Base-by-base conservation (phyloP, 2,113 vertebrate genomes). In the Otus sunia region DNA sequence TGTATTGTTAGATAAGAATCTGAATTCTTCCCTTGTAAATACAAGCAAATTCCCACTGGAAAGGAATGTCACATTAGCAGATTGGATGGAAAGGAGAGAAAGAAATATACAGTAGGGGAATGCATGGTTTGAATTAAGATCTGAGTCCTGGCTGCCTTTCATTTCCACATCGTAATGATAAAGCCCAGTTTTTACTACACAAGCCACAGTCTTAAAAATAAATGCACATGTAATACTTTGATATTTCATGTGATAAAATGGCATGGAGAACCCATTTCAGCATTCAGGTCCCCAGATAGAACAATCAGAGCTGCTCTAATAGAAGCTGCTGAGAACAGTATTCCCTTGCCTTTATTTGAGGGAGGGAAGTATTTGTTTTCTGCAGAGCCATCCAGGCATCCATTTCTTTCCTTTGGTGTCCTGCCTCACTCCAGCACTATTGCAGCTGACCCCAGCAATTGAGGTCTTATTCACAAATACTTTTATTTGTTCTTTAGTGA, bases 1-100 rank as follows among this genome's bases (percentile, higher is more conserved):
- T 60, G 47, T 85, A 52, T 78, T 96, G 86, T 89, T 87, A 39
- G 60, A 56, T 89, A 43, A 64, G 64, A 78, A 87, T 94, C 73
- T 50, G 73, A 91, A 87, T 92, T 91, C 86, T 82, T 92, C 79
- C 83, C 66, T 41, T 95, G 73, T 60, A 96, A 92, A 87, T 78
- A 53, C 60, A 78, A 85, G 84, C 64, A 85, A 94, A 96, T 96
- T 91, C 91, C 89, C 86, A 72, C 91, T 96, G 94, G 91, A 96
- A 91, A 89, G 73, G 84, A 95, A 79, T 92, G 89, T 91, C 73
- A 90, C 73, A 56, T 94, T 81, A 95, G 95, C 56, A 94, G 87
- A 72, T n/a, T 91, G 96, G 91, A 95, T 93, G 92, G 87, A 95
- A 96, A 87, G 52, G 73, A 81, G 84, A 85, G 76, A 36, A 69